Conservation (phyloP, 2,888 invertebrate species). For the Lomographa bimaculata region DNA sequence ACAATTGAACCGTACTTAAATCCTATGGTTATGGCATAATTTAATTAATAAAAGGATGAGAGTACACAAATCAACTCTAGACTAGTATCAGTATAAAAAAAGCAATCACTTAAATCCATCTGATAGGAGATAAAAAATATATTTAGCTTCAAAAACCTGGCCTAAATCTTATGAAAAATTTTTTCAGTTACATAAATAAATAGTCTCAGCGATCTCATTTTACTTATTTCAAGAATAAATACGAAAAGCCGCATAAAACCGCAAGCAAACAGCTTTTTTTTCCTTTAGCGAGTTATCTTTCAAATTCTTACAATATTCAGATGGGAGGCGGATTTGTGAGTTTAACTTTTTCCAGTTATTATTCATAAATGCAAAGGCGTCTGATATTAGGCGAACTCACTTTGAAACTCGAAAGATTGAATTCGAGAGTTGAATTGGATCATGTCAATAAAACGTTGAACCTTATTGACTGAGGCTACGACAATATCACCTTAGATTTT, state of each 20-base stretch:
- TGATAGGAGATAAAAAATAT: too few relatives aligned
- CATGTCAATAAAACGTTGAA: conserved; percentile 54
- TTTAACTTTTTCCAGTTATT: conserved; percentile 68
- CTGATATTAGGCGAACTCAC: conserved; percentile 70
- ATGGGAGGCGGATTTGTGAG: conserved; percentile 66
- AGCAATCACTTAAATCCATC: too few relatives aligned
- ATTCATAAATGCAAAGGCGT: conserved; percentile 79
- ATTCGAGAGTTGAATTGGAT: conserved; percentile 56
- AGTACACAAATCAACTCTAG: too few relatives aligned
- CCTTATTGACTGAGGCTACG: conserved; percentile 35
- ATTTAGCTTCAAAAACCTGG: too few relatives aligned
- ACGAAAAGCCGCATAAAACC: conserved; percentile 33
- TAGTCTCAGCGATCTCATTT: conserved; percentile 13
- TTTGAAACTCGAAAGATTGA: conserved; percentile 65
- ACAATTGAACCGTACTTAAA: too few relatives aligned
- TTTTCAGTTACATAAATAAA: conserved; percentile 6
- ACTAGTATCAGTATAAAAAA: too few relatives aligned
- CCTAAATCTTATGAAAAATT: too few relatives aligned
- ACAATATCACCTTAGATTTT: conserved; percentile 28
- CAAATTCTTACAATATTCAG: conserved; percentile 71
- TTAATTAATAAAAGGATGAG: too few relatives aligned
- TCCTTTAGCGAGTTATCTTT: conserved; percentile 65
- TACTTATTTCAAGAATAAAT: conserved; percentile 44
- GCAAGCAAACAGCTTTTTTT: conserved; percentile 44
- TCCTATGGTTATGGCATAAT: too few relatives aligned